Evolutionary conservation across 2,797 vertebrate species (phyloP).

Genomic region (Percopsis omiscomaycus): DNA sequence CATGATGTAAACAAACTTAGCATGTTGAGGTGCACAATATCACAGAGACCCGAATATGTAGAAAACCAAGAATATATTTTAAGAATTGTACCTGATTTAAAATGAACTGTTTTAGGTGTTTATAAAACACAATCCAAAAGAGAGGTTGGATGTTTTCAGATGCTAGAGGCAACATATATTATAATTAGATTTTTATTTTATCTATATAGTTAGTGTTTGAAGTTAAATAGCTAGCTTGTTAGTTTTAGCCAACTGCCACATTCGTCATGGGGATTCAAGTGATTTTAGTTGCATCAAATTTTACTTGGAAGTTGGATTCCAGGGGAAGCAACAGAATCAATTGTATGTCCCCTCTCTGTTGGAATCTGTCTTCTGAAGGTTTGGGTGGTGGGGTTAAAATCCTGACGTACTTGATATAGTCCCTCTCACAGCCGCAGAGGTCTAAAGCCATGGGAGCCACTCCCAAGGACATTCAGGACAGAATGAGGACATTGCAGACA

Average conservation of each 20-base stretch:
- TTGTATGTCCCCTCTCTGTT: conserved; percentile 18
- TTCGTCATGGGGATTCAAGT: background rate
- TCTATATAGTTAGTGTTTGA: too few species aligned
- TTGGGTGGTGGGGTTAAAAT: conserved; percentile 39
- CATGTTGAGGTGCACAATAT: too few species aligned
- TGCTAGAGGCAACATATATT: too few species aligned
- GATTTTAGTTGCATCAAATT: background rate
- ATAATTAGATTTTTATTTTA: too few species aligned
- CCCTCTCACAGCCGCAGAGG: conserved; percentile 5
- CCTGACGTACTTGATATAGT: conserved; percentile 35
- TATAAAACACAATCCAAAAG: too few species aligned
- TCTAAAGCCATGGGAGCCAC: conserved; percentile 21
- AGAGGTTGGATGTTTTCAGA: too few species aligned
- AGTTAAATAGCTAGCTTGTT: too few species aligned
- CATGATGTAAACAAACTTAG: too few species aligned
- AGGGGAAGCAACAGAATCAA: conserved; percentile 32
- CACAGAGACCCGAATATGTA: too few species aligned
- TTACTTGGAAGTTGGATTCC: conserved; percentile 9
- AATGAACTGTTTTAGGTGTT: too few species aligned
- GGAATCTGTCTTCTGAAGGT: conserved; percentile 38
- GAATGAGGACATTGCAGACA: conserved; percentile 10
- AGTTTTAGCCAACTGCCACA: background rate
- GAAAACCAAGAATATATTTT: too few species aligned
- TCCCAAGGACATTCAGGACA: conserved; percentile 17
- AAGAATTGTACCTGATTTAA: too few species aligned